Base-by-base conservation (phyloP, 2,113 vertebrate genomes). In the Spea multiplicata region DNA sequence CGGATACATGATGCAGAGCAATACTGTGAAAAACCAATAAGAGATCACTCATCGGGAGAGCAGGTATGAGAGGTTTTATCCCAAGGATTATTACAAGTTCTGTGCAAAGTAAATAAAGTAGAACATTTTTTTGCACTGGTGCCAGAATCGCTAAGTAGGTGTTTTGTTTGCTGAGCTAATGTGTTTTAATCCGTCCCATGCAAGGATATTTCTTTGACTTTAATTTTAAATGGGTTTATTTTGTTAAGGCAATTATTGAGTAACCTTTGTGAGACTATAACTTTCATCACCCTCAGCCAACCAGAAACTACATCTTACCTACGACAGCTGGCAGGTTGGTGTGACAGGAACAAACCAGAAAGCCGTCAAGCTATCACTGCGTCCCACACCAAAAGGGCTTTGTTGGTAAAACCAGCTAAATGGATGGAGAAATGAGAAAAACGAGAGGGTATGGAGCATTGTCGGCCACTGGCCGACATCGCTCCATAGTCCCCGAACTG, bases 1-100 rank as follows among this genome's bases (percentile, higher is more conserved):
- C 4, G 48, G 13, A 75, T 64, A 72, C 57, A 59, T 73, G n/a
- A 79, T 73, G 77, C 66, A 62, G 67, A 52, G 70, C 62, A 9
- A 49, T 47, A 57, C 57, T 79, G 77, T 73, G 62, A 73, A 48
- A 48, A 66, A 59, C 70, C 66, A 67, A 73, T 66, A 73, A 57
- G 44, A 30, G 47, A 65, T 67, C 69, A 52, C 62, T 66, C 52
- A 71, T 30, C 77, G 55, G 44, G 30, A 47, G 75, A 71, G 67
- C 52, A 52, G 46, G n/a, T 65, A 79, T 49, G 46, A 79, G 57
- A 49, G 66, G 65, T 73, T 73, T 66, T 65, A 79, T 66, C 77
- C 47, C 64, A 50, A 45, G 66, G 76, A 79, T 79, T 79, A 79
- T 73, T 65, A 55, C 62, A 79, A 79, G 30, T 73, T 79, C 67